phyloP scores from a whole-genome alignment of 2,113 vertebrate genomes.

The Lepisosteus osseus region DNA sequence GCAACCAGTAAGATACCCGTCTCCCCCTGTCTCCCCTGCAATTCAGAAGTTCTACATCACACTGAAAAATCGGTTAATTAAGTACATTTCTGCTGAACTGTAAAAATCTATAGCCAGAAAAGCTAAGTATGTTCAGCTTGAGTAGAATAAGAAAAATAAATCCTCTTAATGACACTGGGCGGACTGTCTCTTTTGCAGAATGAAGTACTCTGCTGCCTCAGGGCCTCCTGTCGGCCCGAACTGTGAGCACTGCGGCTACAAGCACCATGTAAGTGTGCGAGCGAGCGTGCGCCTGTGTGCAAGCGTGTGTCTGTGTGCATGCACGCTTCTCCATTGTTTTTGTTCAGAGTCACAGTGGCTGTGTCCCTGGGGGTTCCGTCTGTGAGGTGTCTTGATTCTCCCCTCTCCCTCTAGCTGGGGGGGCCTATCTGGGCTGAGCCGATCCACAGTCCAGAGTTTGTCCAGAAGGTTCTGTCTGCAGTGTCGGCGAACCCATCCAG shows the following conservation, averaged over 20 bases:
- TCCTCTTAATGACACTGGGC: background rate
- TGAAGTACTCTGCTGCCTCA: conserved; percentile 78
- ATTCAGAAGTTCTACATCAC: background rate
- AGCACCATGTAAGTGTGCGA: conserved; percentile 69
- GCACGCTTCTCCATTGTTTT: background rate
- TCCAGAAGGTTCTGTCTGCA: conserved; percentile 68
- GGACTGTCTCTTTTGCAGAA: conserved; percentile 55
- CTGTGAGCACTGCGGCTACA: conserved; percentile 84
- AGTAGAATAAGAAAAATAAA: no score
- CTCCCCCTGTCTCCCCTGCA: background rate
- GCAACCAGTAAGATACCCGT: conserved; percentile 60
- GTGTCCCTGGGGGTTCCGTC: background rate
- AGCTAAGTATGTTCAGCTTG: no score
- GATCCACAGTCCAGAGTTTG: conserved; percentile 74
- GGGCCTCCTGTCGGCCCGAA: conserved; percentile 73
- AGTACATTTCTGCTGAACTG: no score
- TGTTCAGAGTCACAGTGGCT: background rate
- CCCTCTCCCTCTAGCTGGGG: conserved; percentile 62
- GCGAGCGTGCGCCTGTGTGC: background rate
- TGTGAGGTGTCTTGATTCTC: conserved; percentile 1
- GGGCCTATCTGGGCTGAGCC: conserved; percentile 87
- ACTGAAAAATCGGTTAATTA: no score
- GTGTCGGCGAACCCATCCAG: conserved; percentile 73
- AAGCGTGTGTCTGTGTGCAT: conserved; percentile 7
- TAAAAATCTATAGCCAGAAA: no score